A percentile compares a stretch with the other conserved stretches of the same genome.
Evolutionary conservation across 2,888 invertebrate genomes (phyloP).

Genomic region (Oligia fasciuncula): DNA sequence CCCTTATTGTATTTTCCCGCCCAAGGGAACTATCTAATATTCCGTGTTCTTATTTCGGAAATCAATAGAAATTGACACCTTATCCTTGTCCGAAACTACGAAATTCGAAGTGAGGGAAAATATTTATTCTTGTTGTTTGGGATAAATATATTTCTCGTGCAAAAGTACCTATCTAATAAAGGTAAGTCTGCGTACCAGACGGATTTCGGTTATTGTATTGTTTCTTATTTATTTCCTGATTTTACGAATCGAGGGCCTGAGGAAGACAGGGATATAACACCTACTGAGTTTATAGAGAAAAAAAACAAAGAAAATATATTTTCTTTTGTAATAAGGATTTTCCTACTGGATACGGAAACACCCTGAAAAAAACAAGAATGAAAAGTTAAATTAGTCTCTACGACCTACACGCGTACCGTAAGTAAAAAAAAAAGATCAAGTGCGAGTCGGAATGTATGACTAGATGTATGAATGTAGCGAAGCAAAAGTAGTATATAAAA

Average conservation of each 20-base stretch:
- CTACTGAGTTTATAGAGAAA: background rate
- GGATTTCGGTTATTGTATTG: background rate
- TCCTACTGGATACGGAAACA: background rate
- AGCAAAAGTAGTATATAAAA: no score
- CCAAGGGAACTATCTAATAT: no score
- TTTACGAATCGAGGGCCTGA: background rate
- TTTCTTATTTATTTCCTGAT: background rate
- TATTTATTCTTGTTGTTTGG: background rate
- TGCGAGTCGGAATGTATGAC: no score
- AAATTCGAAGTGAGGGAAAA: background rate
- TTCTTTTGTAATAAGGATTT: background rate
- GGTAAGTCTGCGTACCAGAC: background rate
- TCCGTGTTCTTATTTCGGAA: background rate
- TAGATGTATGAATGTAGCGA: no score
- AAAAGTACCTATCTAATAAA: background rate
- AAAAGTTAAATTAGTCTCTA: background rate
- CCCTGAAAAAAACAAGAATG: background rate
- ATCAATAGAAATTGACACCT: background rate
- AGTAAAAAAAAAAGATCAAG: no score
- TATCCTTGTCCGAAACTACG: slow-evolving; percentile 11
- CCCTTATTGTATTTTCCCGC: background rate
- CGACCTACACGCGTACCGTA: no score
- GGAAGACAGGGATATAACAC: background rate
- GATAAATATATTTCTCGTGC: background rate
- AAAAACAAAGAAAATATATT: no score